Evolutionary conservation across 1,140 invertebrate species (phyloP), one percentile per base, ranked within the genome.

Genomic region (Vollenhovia emeryi): DNA sequence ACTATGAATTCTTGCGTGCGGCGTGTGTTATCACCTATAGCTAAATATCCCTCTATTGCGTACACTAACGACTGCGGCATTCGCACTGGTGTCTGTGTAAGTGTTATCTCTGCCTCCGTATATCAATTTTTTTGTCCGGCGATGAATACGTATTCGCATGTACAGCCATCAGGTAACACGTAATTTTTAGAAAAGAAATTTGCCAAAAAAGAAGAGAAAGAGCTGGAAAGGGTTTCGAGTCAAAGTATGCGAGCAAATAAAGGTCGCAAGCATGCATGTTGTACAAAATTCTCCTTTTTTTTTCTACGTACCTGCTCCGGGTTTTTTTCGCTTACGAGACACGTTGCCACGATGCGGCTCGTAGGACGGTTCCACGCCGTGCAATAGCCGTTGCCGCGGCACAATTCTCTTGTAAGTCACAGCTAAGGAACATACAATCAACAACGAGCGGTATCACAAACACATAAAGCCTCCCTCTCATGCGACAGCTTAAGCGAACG

Each of bases 291-390:
- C n/a, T n/a, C n/a, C n/a, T n/a, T 85, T 69, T 4, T 79, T 88
- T 75, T 52, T 80, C 11, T 68, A 94, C 94, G 79, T 96, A 97
- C 97, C 96, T 93, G 96, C 95, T 68, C 96, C 97, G 13, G 97
- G 97, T 92, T 97, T 97, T 95, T 97, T 97, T 92, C 97, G 95
- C 95, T 97, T 97, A 94, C 97, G 96, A 57, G 96, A 96, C 75
- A 94, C 92, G 91, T 94, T 93, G 90, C 91, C 84, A 9, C 64
- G 87, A 69, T 73, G 82, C 33, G 45, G 66, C 40, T 88, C 87
- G 62, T 30, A 69, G 30, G 87, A 78, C 30, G 87, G 48, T 52
- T 89, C 87, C 74, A 89, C 74, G 75, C 86, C 90, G 88, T 93
- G 92, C 91, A 91, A 88, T 71, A 91, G 90, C 82, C 90, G 92